A percentile compares a stretch with the other conserved stretches of the same genome.
These are phyloP conservation scores for Bacillus rossius DNA, from an alignment of 1,140 invertebrate species.

Conservation along the genomic window DNA sequence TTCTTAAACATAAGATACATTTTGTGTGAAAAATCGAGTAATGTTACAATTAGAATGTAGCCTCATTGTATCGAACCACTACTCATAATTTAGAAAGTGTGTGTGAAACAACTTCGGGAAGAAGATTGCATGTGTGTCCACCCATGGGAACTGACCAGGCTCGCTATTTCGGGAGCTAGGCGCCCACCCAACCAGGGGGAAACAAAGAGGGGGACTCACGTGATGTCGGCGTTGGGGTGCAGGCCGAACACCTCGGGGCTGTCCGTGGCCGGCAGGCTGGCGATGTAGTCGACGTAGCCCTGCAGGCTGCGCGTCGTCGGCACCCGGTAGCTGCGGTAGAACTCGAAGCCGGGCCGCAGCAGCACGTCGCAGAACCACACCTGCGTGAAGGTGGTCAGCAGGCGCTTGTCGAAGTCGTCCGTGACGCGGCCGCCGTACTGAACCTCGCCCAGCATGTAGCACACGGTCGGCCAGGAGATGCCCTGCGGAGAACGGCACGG, in stretches of 20 bases:
- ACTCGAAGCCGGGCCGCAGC: constrained; percentile 76
- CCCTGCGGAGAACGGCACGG: constrained; percentile 48
- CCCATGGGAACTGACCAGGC: too few relatives aligned
- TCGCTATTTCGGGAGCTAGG: too few relatives aligned
- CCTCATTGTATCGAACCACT: too few relatives aligned
- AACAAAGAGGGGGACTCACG: too few relatives aligned
- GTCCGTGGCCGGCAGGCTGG: constrained; percentile 75
- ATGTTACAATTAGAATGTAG: too few relatives aligned
- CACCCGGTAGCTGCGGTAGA: constrained; percentile 85
- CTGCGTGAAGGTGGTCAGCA: constrained; percentile 82
- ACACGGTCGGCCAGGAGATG: constrained; percentile 95
- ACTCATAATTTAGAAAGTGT: too few relatives aligned
- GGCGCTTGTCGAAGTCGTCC: constrained; percentile 90
- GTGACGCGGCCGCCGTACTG: constrained; percentile 95
- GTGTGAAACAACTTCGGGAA: too few relatives aligned
- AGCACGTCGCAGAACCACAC: constrained; percentile 86
- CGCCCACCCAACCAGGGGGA: too few relatives aligned
- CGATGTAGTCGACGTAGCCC: constrained; percentile 83
- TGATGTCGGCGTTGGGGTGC: constrained; percentile 94
- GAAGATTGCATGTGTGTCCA: too few relatives aligned
- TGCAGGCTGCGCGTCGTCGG: constrained; percentile 71
- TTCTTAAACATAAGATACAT: too few relatives aligned
- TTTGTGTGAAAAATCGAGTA: too few relatives aligned
- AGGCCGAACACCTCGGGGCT: constrained; percentile 96
- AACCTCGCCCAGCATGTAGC: constrained; percentile 97